Base-by-base conservation (phyloP, 1,140 invertebrate species). In the Scaptomyza pallida region DNA sequence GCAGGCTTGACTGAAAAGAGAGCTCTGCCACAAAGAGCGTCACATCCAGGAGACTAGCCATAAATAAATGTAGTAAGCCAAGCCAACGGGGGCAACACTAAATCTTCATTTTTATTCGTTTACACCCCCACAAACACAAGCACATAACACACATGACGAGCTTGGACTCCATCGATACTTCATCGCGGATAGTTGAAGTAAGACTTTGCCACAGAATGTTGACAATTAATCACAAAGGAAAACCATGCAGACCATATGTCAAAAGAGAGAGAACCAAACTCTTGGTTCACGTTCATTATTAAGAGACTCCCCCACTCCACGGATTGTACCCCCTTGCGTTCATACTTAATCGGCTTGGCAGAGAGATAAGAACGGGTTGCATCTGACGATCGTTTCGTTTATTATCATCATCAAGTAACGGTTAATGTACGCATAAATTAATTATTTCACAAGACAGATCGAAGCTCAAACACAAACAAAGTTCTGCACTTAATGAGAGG, bases 381-480 rank as follows among this genome's bases (percentile, higher is more conserved):
- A 30, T 10, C 40, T n/a, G 21, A n/a, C n/a, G 30, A 47, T 15
- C 50, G 37, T n/a, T 15, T 48, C 30, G 50, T 62, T 76, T 65
- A 74, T 82, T 82, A 86, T 88, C 74, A 69, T 82, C 74, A 69
- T 82, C 78, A 69, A 75, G 81, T 89, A 88, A 86, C 82, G 82
- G 83, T 86, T 82, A 75, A 86, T 78, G 82, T 57, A 82, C 82
- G 82, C 82, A 86, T 86, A 82, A 86, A 86, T 88, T 82, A 86
- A 86, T 86, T 86, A 86, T 69, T 77, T 65, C 78, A 72, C 72
- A 86, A 75, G 26, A 73, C 71, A 75, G 51, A 65, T 62, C 52
- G 30, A 65, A 41, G 13, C 43, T 17, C 30, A 19, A 23, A 30
- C 52, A 21, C 37, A 50, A 21, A 26, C 64, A 75, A 23, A 69